Evolutionary conservation across 2,888 invertebrate genomes (phyloP), one percentile per base, ranked within the genome.

Genomic region (Ecdyonurus torrentis): DNA sequence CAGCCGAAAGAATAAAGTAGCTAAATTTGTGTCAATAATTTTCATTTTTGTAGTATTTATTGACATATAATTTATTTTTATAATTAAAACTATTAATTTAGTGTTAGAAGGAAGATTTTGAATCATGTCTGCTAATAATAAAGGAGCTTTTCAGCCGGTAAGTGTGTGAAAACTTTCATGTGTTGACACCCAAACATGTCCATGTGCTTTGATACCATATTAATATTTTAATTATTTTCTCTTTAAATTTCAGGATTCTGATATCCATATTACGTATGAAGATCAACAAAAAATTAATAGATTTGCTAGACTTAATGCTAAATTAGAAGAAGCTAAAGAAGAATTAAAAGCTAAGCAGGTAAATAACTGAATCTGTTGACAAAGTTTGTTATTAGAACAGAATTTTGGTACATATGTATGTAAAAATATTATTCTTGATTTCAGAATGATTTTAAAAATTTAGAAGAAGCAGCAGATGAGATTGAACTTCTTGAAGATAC

Each of bases 241-340:
- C 64, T 65, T 72, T 60, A 55, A 66, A 61, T 70, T 75, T 66
- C 70, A 87, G 86, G 91, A 93, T 71, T 86, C 86, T 60, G 95
- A 95, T 78, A 90, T 94, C 65, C 90, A 95, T 74, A 95, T 98
- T 69, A 91, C 93, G 0, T 91, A 83, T 72, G 96, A 95, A 74
- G 98, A 99, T 78, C 98, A 99, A 76, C 91, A 92, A 72, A 93
- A 92, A 78, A 98, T 99, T 67, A 99, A 99, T 75, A 87, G 86
- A 67, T 72, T 69, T 61, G 70, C 70, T 1, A 22, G 63, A n/a
- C 63, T 59, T 23, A 63, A 63, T 59, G 59, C 63, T 69, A 69
- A 50, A 70, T 66, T 65, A 74, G 67, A 67, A 72, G 67, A 64
- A 70, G 74, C 75, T 69, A 64, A 73, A 73, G 66, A 65, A 64